Evolutionary conservation across 2,797 vertebrate species (phyloP).

Genomic region (Labroides dimidiatus): DNA sequence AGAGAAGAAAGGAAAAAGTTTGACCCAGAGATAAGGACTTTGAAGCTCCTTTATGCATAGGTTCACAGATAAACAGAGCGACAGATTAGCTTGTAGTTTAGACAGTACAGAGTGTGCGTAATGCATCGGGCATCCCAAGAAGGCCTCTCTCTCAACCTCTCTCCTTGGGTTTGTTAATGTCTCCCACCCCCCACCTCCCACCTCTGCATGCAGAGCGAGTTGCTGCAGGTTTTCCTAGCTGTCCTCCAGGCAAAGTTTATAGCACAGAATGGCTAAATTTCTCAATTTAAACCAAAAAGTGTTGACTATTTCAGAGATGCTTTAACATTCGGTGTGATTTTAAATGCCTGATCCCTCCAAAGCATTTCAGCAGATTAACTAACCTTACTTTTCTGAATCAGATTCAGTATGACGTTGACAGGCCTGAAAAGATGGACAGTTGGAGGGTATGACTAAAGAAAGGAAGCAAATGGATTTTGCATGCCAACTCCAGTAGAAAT

Average conservation of each 20-base stretch:
- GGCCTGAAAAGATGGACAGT: not conserved
- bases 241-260: conserved; percentile 43
- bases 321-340: not conserved
- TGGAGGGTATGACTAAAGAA: not conserved
- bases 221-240: conserved; percentile 68
- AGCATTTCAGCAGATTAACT: not conserved
- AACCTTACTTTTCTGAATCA: no score
- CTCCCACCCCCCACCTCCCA: conserved; percentile 18
- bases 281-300: not conserved
- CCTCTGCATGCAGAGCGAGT: conserved; percentile 72
- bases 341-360: not conserved
- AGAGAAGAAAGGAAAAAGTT: conserved; percentile 44
- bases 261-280: conserved; percentile 5
- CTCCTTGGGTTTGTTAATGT: conserved; percentile 38
- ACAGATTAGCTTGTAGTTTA: conserved; percentile 5
- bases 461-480: not conserved
- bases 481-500: not conserved
- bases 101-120: conserved; percentile 39
- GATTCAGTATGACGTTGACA: no score
- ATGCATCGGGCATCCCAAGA: conserved; percentile 62
- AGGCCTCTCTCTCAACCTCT: conserved; percentile 56
- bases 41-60: conserved; percentile 25
- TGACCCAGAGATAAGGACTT: conserved; percentile 39
- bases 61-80: conserved; percentile 19
- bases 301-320: not conserved